These are phyloP conservation scores for Microtus ochrogaster DNA, from an alignment of 2,113 vertebrate species.

Conservation along the genomic window DNA sequence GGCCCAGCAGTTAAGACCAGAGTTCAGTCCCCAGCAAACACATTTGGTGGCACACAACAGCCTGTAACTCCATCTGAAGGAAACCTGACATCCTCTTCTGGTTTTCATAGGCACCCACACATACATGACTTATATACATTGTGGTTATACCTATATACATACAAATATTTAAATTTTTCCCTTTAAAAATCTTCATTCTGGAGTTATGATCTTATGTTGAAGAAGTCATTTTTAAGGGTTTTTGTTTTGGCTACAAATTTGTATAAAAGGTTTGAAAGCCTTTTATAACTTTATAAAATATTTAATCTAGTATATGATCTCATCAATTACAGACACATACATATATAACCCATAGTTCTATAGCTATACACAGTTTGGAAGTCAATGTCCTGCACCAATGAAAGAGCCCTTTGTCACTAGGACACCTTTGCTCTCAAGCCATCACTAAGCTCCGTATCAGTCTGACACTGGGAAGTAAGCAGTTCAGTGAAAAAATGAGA, in stretches of 20 bases:
- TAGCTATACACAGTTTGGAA: not conserved
- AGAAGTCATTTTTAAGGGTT: not conserved
- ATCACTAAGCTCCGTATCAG: not conserved
- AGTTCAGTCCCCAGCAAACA: not conserved
- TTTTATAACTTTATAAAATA: constrained; percentile 14
- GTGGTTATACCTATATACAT: not conserved
- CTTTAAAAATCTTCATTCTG: not conserved
- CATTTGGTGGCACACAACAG: not conserved
- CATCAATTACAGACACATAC: not conserved
- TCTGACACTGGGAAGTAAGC: not conserved
- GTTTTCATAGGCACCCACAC: not conserved
- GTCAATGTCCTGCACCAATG: not conserved
- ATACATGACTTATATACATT: not conserved
- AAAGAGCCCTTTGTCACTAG: not conserved
- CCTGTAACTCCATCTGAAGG: not conserved
- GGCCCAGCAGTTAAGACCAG: not conserved
- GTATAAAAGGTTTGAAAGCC: not conserved
- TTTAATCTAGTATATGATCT: not conserved
- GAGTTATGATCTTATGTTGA: not conserved
- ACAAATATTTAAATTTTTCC: not conserved
- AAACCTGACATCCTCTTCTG: not conserved
- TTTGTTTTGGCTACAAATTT: not conserved
- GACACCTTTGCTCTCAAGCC: constrained; percentile 3
- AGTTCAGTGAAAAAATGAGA: not conserved
- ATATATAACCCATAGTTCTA: not conserved